Conservation (phyloP, 1,140 invertebrate species). For the Leptinotarsa defecta region DNA sequence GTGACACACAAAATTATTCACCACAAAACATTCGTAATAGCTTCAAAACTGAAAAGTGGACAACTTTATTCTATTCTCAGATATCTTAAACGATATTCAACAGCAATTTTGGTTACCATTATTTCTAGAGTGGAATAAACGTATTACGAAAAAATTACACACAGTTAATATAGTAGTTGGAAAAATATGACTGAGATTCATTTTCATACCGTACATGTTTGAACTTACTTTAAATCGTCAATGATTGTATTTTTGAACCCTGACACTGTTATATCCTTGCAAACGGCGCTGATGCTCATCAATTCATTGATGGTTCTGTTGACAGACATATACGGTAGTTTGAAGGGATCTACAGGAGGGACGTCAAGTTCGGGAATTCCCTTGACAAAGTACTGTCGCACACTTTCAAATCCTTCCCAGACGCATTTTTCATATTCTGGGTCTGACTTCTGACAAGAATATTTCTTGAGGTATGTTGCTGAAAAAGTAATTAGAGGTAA, state of each 20-base stretch:
- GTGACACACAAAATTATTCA: too few relatives aligned
- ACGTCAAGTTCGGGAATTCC: constrained; percentile 69
- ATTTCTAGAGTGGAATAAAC: too few relatives aligned
- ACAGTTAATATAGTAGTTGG: too few relatives aligned
- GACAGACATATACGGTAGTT: constrained; percentile 65
- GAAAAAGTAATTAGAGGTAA: constrained; percentile 38
- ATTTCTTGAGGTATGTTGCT: constrained; percentile 62
- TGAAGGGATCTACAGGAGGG: constrained; percentile 68
- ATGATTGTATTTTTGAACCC: constrained; percentile 67
- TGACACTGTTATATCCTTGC: constrained; percentile 67
- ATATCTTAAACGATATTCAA: too few relatives aligned
- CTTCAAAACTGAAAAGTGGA: too few relatives aligned
- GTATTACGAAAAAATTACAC: too few relatives aligned
- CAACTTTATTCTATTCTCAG: too few relatives aligned
- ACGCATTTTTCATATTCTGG: constrained; percentile 66
- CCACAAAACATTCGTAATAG: too few relatives aligned
- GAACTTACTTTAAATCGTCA: constrained; percentile 66
- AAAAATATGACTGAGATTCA: too few relatives aligned
- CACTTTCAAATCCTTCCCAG: constrained; percentile 61
- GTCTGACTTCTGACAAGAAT: constrained; percentile 63
- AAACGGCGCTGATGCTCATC: constrained; percentile 67
- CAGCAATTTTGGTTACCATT: too few relatives aligned
- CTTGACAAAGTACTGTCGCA: constrained; percentile 63
- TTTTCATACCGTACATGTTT: background rate
- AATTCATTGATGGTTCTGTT: constrained; percentile 67